These are phyloP conservation scores for Podabrus alpinus DNA, from an alignment of 2,888 invertebrate species.

Conservation along the genomic window DNA sequence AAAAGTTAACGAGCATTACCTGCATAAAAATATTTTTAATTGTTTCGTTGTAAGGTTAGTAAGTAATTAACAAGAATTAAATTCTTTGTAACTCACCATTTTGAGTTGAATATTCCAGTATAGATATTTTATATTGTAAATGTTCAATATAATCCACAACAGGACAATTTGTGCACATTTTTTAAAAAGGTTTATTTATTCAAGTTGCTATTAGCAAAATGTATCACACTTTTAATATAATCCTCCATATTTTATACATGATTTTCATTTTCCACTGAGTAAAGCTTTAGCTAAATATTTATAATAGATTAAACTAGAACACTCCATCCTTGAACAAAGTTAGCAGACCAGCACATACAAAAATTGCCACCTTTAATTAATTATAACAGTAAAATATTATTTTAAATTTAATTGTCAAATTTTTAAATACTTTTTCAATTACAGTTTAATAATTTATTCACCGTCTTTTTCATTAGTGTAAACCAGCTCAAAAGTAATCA, in stretches of 20 bases:
- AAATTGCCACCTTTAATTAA: slow-evolving; percentile 17
- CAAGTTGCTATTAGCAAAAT: not conserved
- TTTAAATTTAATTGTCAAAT: not conserved
- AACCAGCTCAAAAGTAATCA: not conserved
- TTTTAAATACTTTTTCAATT: not conserved
- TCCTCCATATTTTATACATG: not conserved
- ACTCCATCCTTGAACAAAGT: slow-evolving; percentile 12
- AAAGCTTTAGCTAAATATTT: not conserved
- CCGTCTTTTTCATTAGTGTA: not conserved
- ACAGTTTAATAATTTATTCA: not conserved
- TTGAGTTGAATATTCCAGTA: slow-evolving; percentile 19
- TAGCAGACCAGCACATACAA: slow-evolving; percentile 10
- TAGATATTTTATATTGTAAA: slow-evolving; percentile 7
- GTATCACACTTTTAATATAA: not conserved
- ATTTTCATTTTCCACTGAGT: not conserved
- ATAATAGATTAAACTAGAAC: slow-evolving; percentile 4
- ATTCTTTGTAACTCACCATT: slow-evolving; percentile 10
- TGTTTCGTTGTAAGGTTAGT: not conserved
- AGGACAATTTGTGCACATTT: slow-evolving; percentile 24
- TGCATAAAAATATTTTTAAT: not conserved
- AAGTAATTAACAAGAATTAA: not conserved
- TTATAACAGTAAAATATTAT: slow-evolving; percentile 8
- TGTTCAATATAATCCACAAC: slow-evolving; percentile 13
- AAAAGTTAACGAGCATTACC: not conserved
- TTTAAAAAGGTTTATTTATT: not conserved